A percentile compares a stretch with the other conserved stretches of the same genome.
Conservation (phyloP, 2,113 vertebrate genomes). For the Crotophaga sulcirostris region DNA sequence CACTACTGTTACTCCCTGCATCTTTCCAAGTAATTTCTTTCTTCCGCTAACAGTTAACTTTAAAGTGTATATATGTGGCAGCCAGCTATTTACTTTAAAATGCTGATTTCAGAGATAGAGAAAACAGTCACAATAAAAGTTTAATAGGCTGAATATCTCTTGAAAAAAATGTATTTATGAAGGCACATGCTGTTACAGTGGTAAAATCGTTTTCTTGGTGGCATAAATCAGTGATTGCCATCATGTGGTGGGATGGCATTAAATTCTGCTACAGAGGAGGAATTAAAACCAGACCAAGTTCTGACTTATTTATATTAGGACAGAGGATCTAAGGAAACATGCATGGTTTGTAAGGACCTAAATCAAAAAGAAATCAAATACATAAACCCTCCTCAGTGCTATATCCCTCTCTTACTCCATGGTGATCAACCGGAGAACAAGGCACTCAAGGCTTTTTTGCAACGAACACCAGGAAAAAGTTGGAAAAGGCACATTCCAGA, state of each 20-base stretch:
- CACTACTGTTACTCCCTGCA: not conserved
- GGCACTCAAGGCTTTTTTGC: not conserved
- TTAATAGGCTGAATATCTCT: not conserved
- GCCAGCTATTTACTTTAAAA: not conserved
- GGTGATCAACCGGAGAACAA: not conserved
- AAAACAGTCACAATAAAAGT: not conserved
- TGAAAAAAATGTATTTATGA: not conserved
- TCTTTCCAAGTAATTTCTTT: constrained; percentile 1
- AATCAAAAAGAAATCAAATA: not conserved
- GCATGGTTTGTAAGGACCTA: not conserved
- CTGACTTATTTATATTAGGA: not conserved
- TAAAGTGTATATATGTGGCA: not conserved
- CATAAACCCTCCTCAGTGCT: not conserved
- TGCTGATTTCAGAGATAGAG: not conserved
- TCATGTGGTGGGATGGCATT: not conserved
- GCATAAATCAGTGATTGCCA: not conserved
- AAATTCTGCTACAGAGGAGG: not conserved
- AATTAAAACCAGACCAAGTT: not conserved
- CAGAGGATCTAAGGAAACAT: not conserved
- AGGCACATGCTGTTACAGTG: not conserved
- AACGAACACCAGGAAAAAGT: not conserved
- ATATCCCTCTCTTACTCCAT: not conserved
- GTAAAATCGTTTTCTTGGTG: not conserved
- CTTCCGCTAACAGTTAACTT: not conserved
- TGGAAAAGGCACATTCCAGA: constrained; percentile 17